Evolutionary conservation across 2,797 vertebrate species (phyloP).

Genomic region (Pseudochaenichthys georgianus): DNA sequence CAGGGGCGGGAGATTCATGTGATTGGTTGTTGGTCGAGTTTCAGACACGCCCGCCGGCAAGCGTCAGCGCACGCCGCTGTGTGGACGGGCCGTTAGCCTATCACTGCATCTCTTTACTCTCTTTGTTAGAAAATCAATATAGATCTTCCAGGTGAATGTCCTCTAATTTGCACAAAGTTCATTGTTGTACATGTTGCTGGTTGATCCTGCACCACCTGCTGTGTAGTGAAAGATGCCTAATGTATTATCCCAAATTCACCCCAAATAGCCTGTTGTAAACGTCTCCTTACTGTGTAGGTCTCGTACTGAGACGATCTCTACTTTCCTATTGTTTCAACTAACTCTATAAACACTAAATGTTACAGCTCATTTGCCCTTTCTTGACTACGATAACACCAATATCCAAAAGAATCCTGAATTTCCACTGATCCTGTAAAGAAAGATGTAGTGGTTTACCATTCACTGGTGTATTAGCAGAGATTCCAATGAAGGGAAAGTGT

Average conservation of each 20-base stretch:
- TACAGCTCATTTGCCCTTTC: background rate
- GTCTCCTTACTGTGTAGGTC: background rate
- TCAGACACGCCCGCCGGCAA: too few species aligned
- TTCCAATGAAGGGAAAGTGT: conserved; percentile 2
- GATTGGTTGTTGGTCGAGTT: too few species aligned
- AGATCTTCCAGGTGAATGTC: background rate
- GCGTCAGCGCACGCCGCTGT: too few species aligned
- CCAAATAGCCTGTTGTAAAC: background rate
- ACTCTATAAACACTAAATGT: background rate
- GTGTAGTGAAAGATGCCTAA: background rate
- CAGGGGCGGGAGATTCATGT: too few species aligned
- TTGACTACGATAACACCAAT: conserved; percentile 1
- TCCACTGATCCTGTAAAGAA: background rate
- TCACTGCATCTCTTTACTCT: background rate
- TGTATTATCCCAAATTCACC: too few species aligned
- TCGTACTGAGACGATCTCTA: background rate
- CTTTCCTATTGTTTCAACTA: conserved; percentile 1
- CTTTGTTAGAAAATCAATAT: background rate
- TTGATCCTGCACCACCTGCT: background rate
- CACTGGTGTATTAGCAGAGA: background rate
- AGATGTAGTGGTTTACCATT: background rate
- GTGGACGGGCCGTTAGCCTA: too few species aligned
- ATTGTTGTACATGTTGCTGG: background rate
- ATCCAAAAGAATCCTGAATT: background rate
- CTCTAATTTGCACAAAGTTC: background rate